These are phyloP conservation scores for Rhimphoctona megacephalus DNA, from an alignment of 2,888 invertebrate genomes.

Conservation along the genomic window DNA sequence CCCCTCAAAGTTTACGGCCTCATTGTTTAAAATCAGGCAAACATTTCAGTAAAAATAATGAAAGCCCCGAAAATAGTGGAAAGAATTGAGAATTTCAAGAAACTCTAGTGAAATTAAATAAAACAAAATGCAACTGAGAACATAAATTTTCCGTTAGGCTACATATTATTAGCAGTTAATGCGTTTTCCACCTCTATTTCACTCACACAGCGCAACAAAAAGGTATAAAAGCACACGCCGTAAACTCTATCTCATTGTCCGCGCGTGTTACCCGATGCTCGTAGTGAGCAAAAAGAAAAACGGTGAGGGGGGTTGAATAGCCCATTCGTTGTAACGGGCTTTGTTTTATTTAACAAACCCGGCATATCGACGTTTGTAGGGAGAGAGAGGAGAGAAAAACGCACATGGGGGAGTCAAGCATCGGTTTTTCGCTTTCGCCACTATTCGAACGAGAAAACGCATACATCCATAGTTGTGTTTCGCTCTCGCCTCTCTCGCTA, in stretches of 20 bases:
- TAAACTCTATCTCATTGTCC: slow-evolving; percentile 63
- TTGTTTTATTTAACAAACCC: slow-evolving; percentile 82
- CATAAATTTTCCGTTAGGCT: neutral
- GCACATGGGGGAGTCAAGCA: slow-evolving; percentile 43
- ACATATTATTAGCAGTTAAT: slow-evolving; percentile 21
- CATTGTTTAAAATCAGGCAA: neutral
- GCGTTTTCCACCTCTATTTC: slow-evolving; percentile 24
- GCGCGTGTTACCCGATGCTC: slow-evolving; percentile 49
- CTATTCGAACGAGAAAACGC: slow-evolving; percentile 26
- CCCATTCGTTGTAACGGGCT: slow-evolving; percentile 82
- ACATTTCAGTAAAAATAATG: neutral
- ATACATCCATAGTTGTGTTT: slow-evolving; percentile 30
- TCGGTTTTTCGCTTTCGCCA: slow-evolving; percentile 53
- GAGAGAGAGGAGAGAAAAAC: slow-evolving; percentile 19
- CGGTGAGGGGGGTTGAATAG: slow-evolving; percentile 73
- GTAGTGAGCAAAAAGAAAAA: slow-evolving; percentile 22
- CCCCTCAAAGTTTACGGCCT: neutral
- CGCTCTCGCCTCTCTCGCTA: slow-evolving; percentile 9
- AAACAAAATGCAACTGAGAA: neutral
- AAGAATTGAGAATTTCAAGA: neutral
- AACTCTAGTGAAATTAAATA: neutral
- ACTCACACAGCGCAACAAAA: slow-evolving; percentile 24
- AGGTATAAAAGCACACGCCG: slow-evolving; percentile 55
- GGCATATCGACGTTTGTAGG: slow-evolving; percentile 71
- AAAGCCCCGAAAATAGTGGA: neutral